phyloP scores from a whole-genome alignment of 1,140 invertebrate species.

The Scaptomyza pallida region DNA sequence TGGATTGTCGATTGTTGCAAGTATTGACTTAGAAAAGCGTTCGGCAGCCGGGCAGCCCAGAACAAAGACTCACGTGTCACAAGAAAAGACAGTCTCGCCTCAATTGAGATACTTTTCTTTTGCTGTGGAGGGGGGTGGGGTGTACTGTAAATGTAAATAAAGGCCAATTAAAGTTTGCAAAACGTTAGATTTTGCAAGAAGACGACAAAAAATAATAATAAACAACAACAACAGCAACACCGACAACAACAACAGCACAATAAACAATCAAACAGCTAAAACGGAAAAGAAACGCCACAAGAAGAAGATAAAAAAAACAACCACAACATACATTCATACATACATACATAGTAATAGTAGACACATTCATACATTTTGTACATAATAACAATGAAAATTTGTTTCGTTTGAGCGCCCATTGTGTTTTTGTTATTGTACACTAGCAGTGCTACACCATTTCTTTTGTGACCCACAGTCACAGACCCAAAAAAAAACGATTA shows the following conservation, averaged over 20 bases:
- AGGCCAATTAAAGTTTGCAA: slow-evolving; percentile 44
- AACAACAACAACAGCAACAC: slow-evolving; percentile 7
- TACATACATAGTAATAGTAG: not conserved
- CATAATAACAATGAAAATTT: slow-evolving; percentile 57
- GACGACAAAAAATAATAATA: slow-evolving; percentile 21
- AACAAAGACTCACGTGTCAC: slow-evolving; percentile 16
- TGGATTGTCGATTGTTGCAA: slow-evolving; percentile 49
- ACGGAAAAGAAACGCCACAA: slow-evolving; percentile 43
- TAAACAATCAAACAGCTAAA: slow-evolving; percentile 35
- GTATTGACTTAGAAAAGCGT: slow-evolving; percentile 15
- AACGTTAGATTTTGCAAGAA: slow-evolving; percentile 34
- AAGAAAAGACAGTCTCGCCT: slow-evolving; percentile 21
- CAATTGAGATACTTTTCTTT: slow-evolving; percentile 14
- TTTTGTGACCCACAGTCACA: slow-evolving; percentile 63
- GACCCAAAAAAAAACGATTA: slow-evolving; percentile 24
- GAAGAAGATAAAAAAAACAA: slow-evolving; percentile 13
- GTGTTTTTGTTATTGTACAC: slow-evolving; percentile 28
- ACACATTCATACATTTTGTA: no score
- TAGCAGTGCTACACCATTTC: slow-evolving; percentile 63
- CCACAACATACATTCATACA: no score
- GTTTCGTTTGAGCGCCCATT: slow-evolving; percentile 49
- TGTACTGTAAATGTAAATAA: slow-evolving; percentile 35
- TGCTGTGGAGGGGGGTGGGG: no score
- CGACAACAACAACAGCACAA: slow-evolving; percentile 7
- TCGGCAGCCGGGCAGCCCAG: not conserved